Percentiles rank a stretch among this genome's conserved stretches.
Evolutionary conservation across 2,888 invertebrate genomes (phyloP).

Genomic region (Rosalia funebris): DNA sequence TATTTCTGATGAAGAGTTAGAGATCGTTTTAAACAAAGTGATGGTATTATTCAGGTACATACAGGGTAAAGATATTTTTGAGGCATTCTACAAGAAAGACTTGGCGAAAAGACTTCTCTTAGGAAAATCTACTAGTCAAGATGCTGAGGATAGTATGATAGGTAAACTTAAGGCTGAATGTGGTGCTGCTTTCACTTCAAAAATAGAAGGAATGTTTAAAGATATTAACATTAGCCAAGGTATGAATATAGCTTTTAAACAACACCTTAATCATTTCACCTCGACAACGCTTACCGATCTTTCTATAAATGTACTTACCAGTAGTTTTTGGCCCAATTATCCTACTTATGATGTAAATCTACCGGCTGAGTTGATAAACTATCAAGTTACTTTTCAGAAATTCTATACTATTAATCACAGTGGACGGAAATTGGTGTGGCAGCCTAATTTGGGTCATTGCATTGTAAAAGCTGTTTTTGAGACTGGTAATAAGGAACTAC

Average conservation of each 20-base stretch:
- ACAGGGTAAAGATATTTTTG: slow-evolving; percentile 98
- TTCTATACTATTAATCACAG: slow-evolving; percentile 97
- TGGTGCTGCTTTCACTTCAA: slow-evolving; percentile 96
- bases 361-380: slow-evolving; percentile 86
- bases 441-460: slow-evolving; percentile 94
- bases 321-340: slow-evolving; percentile 99
- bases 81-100: slow-evolving; percentile 99
- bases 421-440: slow-evolving; percentile 97
- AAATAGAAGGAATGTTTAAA: slow-evolving; percentile 99
- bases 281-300: slow-evolving; percentile 71
- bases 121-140: slow-evolving; percentile 96
- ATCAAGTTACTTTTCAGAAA: slow-evolving; percentile 93
- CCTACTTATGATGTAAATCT: slow-evolving; percentile 87
- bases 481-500: slow-evolving; percentile 89
- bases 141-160: slow-evolving; percentile 98
- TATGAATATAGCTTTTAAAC: slow-evolving; percentile 92
- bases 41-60: slow-evolving; percentile 98
- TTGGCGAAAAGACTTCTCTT: slow-evolving; percentile 93
- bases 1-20: slow-evolving; percentile 94
- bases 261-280: slow-evolving; percentile 60
- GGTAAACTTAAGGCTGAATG: slow-evolving; percentile 98
- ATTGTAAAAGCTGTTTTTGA: slow-evolving; percentile 88
- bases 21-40: slow-evolving; percentile 92
- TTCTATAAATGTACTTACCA: slow-evolving; percentile 93
- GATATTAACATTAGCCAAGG: slow-evolving; percentile 98